Conservation (phyloP, 1,140 invertebrate genomes). For the Gonatopus flavifemur region DNA sequence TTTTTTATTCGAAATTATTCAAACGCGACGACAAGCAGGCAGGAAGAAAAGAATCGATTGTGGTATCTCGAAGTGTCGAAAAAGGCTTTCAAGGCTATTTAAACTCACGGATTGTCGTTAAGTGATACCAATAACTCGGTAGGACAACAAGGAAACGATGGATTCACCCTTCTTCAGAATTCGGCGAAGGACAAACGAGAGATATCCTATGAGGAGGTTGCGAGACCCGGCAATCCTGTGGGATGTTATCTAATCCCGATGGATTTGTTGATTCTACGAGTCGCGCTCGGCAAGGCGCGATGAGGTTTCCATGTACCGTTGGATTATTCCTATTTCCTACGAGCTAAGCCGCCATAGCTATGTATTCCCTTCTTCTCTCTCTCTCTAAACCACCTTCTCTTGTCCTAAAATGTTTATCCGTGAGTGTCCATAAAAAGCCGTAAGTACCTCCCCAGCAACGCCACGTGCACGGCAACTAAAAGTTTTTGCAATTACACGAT, state of each 20-base stretch:
- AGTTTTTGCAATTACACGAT: no score
- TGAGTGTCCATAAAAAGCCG: no score
- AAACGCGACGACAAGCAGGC: no score
- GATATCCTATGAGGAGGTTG: no score
- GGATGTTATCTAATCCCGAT: conserved; percentile 36
- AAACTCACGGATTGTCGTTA: conserved; percentile 33
- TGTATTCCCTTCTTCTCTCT: not conserved
- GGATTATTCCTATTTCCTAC: conserved; percentile 38
- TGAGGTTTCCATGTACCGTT: conserved; percentile 41
- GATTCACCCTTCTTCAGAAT: conserved; percentile 27
- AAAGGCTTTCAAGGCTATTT: conserved; percentile 30
- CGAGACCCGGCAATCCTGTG: conserved; percentile 34
- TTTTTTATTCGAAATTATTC: no score
- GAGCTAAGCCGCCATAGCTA: conserved; percentile 15
- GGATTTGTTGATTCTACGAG: conserved; percentile 37
- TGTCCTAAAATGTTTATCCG: no score
- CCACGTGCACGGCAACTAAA: no score
- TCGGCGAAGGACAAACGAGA: conserved; percentile 25
- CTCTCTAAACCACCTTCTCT: no score
- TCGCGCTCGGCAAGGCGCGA: conserved; percentile 35
- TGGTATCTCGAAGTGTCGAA: no score
- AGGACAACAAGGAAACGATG: conserved; percentile 34
- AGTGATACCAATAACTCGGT: conserved; percentile 43
- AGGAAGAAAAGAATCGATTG: no score
- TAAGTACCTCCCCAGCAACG: no score